Evolutionary conservation across 2,888 invertebrate species (phyloP), one percentile per base, ranked within the genome.

Genomic region (Amphiduros pacificus): DNA sequence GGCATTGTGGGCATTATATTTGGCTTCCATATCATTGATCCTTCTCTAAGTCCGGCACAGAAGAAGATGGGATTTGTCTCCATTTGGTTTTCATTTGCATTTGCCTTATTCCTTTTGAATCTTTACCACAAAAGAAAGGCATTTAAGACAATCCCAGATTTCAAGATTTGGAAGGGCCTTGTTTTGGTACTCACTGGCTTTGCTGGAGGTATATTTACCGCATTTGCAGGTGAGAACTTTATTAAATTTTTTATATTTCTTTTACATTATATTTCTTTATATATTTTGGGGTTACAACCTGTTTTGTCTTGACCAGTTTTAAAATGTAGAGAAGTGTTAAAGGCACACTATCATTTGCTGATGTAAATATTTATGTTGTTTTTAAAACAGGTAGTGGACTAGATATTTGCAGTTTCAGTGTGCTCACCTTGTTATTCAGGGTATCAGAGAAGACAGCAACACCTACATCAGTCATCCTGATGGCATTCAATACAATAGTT

Each of bases 11-110:
- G 79, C 24, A 68, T 74, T 48, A 70, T 79, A 28, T 55, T 78
- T 41, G 79, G 79, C 1, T 68, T 79, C 29, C 52, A 71, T 50
- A 60, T 65, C 27, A 54, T 79, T n/a, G 78, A 78, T 44, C 69
- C 68, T 2, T 40, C 63, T n/a, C 67, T 79, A 50, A 62, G 69
- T 1, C 70, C 72, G 1, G 63, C 73, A 0, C 64, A 70, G 60
- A 80, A 78, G 68, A 80, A 79, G 61, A 79, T 79, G 75, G 62
- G 73, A 24, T 78, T 80, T 64, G 78, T 79, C 17, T 73, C 76
- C 1, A 72, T 80, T 24, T 78, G 77, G 78, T 71, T 73, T 20
- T 66, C 77, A 0, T 78, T 80, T 61, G 77, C 79, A 2, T 68
- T 77, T 28, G 76, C 78, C 4, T 65, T 78, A n/a, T 76, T 73